phyloP scores from a whole-genome alignment of 2,888 invertebrate species.

The Hybos culiciformis region DNA sequence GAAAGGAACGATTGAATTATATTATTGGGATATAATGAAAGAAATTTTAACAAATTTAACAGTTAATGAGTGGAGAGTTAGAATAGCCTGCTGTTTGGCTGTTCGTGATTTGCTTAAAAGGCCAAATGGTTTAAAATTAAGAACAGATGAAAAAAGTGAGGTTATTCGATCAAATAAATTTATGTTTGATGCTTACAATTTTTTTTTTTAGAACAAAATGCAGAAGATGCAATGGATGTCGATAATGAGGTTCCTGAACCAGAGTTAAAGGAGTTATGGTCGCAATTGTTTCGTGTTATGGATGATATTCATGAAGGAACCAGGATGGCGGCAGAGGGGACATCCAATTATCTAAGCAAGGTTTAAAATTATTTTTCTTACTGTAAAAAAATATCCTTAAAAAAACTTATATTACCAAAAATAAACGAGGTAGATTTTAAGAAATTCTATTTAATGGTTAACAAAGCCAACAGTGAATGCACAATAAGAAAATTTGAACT shows the following conservation, averaged over 20 bases:
- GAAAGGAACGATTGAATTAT: slow-evolving; percentile 54
- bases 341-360: slow-evolving; percentile 59
- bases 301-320: slow-evolving; percentile 90
- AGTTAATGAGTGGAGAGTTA: slow-evolving; percentile 72
- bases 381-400: slow-evolving; percentile 2
- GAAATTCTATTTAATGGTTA: too few species aligned
- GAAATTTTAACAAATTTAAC: slow-evolving; percentile 73
- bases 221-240: slow-evolving; percentile 18
- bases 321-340: slow-evolving; percentile 56
- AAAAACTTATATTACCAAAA: too few species aligned
- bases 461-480: too few species aligned
- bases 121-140: slow-evolving; percentile 29
- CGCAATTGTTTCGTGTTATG: slow-evolving; percentile 75
- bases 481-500: background rate
- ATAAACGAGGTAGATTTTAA: too few species aligned
- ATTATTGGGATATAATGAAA: slow-evolving; percentile 41
- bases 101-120: slow-evolving; percentile 70
- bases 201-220: slow-evolving; percentile 11
- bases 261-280: slow-evolving; percentile 44
- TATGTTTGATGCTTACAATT: slow-evolving; percentile 9
- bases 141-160: slow-evolving; percentile 22
- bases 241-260: slow-evolving; percentile 31
- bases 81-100: slow-evolving; percentile 84
- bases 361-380: slow-evolving; percentile 32
- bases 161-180: background rate